These are phyloP conservation scores for Myxocyprinus asiaticus DNA, from an alignment of 2,113 vertebrate species.

Conservation along the genomic window DNA sequence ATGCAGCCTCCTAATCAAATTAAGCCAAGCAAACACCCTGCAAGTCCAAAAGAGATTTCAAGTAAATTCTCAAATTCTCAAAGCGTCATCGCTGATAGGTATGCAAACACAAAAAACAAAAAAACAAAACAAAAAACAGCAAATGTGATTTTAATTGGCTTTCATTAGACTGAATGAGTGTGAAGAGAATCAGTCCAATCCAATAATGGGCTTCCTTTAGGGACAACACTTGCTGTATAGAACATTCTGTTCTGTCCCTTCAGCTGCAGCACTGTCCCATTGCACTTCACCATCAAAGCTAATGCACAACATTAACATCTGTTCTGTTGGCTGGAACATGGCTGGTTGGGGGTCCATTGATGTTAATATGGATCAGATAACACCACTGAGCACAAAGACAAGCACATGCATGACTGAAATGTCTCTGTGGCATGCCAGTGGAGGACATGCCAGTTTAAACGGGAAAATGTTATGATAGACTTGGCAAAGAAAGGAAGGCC, in stretches of 20 bases:
- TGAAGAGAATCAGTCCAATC: neutral
- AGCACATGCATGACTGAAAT: neutral
- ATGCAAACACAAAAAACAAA: neutral
- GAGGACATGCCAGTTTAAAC: constrained; percentile 9
- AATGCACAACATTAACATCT: constrained; percentile 25
- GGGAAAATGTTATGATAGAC: constrained; percentile 31
- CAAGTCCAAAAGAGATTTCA: neutral
- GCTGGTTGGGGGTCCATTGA: constrained; percentile 20
- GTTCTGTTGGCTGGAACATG: neutral
- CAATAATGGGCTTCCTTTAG: constrained; percentile 19
- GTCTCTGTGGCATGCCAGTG: neutral
- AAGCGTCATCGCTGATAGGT: neutral
- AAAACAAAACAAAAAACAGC: too few species aligned
- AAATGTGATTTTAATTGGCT: neutral
- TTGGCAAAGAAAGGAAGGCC: constrained; percentile 56
- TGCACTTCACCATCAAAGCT: too few species aligned
- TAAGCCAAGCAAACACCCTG: neutral
- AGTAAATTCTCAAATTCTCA: neutral
- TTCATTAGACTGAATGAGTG: constrained; percentile 1
- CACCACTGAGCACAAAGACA: constrained; percentile 14
- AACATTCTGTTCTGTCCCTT: constrained; percentile 6
- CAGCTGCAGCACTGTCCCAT: neutral
- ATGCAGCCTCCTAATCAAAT: constrained; percentile 14
- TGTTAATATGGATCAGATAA: constrained; percentile 4
- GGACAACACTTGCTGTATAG: neutral